Evolutionary conservation across 1,140 invertebrate genomes (phyloP).

Genomic region (Brachionus plicatilis): DNA sequence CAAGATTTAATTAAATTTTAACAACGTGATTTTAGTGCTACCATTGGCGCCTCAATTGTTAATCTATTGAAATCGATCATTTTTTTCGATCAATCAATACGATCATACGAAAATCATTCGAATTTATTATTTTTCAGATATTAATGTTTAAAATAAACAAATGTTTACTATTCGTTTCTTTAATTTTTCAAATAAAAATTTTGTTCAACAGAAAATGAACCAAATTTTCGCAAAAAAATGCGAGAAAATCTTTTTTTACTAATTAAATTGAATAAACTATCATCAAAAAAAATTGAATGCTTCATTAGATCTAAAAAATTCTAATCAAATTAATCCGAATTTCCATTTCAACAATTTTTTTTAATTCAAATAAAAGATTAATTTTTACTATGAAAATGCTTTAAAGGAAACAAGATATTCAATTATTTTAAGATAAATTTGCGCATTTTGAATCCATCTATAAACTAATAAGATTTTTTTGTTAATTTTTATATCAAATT

Average conservation of each 20-base stretch:
- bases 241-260: no score
- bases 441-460: not conserved
- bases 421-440: not conserved
- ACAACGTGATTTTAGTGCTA: no score
- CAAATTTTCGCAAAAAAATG: no score
- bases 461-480: not conserved
- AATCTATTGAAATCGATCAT: not conserved
- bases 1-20: no score
- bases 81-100: not conserved
- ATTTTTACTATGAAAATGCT: not conserved
- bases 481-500: not conserved
- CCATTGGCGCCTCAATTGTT: not conserved
- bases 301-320: not conserved
- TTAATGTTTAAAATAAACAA: not conserved
- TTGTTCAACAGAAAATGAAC: no score
- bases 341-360: not conserved
- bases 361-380: not conserved
- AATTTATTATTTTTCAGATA: not conserved
- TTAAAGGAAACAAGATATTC: not conserved
- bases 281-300: no score
- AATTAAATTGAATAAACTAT: no score
- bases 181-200: not conserved
- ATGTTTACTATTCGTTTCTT: not conserved
- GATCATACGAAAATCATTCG: not conserved
- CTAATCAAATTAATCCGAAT: not conserved